phyloP scores from a whole-genome alignment of 2,888 invertebrate genomes.

The Oligia fasciuncula region DNA sequence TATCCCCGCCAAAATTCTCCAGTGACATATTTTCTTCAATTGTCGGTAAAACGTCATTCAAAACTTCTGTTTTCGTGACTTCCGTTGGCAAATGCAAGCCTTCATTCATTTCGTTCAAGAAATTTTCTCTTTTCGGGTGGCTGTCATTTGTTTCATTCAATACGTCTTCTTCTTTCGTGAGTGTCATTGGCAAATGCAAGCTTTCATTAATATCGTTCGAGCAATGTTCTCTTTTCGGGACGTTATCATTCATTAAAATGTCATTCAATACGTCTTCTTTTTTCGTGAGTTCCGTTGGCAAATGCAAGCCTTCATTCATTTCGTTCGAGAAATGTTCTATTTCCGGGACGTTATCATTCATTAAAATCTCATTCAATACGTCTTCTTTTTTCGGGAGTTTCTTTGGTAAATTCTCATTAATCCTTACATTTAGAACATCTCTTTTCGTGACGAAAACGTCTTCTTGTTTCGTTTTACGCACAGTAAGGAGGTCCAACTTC shows the following conservation, averaged over 20 bases:
- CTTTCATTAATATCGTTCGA: background rate
- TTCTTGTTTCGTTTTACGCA: conserved; percentile 1
- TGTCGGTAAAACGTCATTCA: background rate
- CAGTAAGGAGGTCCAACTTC: conserved; percentile 49
- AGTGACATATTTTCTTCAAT: conserved; percentile 9
- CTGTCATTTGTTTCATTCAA: too few species aligned
- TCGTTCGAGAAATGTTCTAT: background rate
- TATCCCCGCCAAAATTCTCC: conserved; percentile 9
- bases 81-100: background rate
- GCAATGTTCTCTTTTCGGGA: background rate
- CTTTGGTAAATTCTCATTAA: background rate
- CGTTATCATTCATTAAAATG: background rate
- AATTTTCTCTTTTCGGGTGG: background rate
- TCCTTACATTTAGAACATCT: background rate
- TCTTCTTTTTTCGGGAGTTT: background rate
- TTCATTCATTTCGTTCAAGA: background rate
- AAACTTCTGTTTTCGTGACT: background rate
- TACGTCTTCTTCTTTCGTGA: too few species aligned
- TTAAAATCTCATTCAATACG: background rate
- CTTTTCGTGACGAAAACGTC: background rate
- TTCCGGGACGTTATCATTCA: background rate
- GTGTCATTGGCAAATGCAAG: background rate
- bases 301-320: background rate
- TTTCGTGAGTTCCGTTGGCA: background rate
- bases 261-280: background rate